These are phyloP conservation scores for Tupiocoris notatus DNA, from an alignment of 2,888 invertebrate species.

Conservation along the genomic window DNA sequence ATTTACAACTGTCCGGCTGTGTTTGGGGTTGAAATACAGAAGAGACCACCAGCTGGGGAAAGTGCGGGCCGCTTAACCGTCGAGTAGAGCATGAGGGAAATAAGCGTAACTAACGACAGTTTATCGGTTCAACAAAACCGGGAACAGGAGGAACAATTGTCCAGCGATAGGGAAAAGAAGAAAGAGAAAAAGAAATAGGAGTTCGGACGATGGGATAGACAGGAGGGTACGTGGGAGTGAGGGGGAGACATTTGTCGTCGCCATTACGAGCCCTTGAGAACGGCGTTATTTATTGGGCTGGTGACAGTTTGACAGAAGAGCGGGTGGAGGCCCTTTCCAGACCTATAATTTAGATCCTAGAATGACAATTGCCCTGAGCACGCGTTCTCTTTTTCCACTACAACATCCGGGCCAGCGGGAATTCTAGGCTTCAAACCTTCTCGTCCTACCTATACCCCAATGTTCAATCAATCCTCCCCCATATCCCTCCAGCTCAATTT, in stretches of 20 bases:
- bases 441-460: not conserved
- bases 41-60: constrained; percentile 1
- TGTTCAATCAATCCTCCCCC: not conserved
- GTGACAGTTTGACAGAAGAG: constrained; percentile 38
- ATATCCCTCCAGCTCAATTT: not conserved
- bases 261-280: constrained; percentile 26
- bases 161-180: constrained; percentile 6
- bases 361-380: constrained; percentile 29
- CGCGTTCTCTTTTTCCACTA: constrained; percentile 34
- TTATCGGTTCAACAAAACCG: constrained; percentile 22
- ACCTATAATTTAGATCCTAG: constrained; percentile 40
- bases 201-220: not conserved
- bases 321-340: constrained; percentile 34
- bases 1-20: not conserved
- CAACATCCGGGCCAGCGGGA: constrained; percentile 10
- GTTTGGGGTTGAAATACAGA: not conserved
- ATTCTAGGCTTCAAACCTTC: not conserved
- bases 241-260: constrained; percentile 33
- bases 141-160: constrained; percentile 32
- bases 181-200: not conserved
- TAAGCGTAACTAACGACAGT: constrained; percentile 32
- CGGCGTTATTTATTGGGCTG: constrained; percentile 35
- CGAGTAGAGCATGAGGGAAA: constrained; percentile 6
- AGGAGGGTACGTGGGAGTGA: not conserved
- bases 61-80: constrained; percentile 13